Percentiles rank a stretch among this genome's conserved stretches.
Evolutionary conservation across 2,113 vertebrate species (phyloP).

Genomic region (Siniperca chuatsi): DNA sequence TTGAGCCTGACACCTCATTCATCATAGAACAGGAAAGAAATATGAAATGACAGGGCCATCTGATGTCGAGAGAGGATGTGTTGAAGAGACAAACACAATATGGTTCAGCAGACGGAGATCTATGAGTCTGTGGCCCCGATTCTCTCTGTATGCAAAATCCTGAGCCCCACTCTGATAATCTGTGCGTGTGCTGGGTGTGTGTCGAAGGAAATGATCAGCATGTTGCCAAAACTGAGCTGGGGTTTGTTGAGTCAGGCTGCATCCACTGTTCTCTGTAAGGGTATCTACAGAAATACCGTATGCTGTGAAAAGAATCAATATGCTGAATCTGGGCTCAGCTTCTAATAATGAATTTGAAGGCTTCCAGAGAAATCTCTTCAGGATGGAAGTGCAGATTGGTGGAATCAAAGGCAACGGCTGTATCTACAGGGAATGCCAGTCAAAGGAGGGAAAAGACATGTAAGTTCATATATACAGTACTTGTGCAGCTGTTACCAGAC

Average conservation of each 20-base stretch:
- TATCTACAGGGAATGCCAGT: slow-evolving; percentile 59
- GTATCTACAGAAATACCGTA: not conserved
- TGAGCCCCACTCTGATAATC: not conserved
- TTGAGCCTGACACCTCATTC: slow-evolving; percentile 77
- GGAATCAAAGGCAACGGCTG: slow-evolving; percentile 22
- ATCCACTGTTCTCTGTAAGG: not conserved
- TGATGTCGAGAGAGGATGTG: slow-evolving; percentile 48
- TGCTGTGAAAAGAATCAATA: slow-evolving; percentile 38
- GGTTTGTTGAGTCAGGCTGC: slow-evolving; percentile 13
- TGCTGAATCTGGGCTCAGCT: slow-evolving; percentile 35
- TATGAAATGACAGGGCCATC: slow-evolving; percentile 70
- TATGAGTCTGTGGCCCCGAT: not conserved
- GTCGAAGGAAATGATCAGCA: slow-evolving; percentile 36
- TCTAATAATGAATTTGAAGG: slow-evolving; percentile 33
- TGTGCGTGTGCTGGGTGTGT: not conserved
- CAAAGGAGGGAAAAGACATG: slow-evolving; percentile 37
- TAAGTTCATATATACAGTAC: slow-evolving; percentile 29
- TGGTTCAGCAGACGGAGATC: slow-evolving; percentile 49
- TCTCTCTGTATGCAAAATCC: slow-evolving; percentile 24
- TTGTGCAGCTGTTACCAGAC: slow-evolving; percentile 27
- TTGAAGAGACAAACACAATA: slow-evolving; percentile 58
- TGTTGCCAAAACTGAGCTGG: slow-evolving; percentile 4
- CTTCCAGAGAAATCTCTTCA: slow-evolving; percentile 3
- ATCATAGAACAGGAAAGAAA: slow-evolving; percentile 68
- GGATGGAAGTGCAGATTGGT: slow-evolving; percentile 17